A percentile compares a stretch with the other conserved stretches of the same genome.
phyloP scores from a whole-genome alignment of 2,797 vertebrate genomes.

The Danio choprae region DNA sequence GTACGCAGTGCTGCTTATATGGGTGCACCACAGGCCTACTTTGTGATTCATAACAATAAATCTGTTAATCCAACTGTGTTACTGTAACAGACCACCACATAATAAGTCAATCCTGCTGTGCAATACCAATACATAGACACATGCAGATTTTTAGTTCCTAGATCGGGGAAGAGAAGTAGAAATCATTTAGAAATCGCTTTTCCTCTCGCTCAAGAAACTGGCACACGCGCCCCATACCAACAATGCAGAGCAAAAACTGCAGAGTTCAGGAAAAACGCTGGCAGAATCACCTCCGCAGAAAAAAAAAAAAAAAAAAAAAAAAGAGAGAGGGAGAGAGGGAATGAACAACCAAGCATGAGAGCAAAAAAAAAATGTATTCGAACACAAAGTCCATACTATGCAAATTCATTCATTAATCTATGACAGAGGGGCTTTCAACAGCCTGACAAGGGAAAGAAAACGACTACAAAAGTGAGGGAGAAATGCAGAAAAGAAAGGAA shows the following conservation, averaged over 20 bases:
- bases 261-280: constrained; percentile 64
- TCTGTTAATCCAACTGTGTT: constrained; percentile 10
- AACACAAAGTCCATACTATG: constrained; percentile 75
- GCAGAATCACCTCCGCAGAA: constrained; percentile 37
- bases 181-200: neutral
- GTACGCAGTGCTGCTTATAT: neutral
- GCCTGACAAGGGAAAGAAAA: constrained; percentile 41
- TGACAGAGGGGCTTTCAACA: constrained; percentile 75
- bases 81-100: constrained; percentile 26
- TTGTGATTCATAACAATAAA: constrained; percentile 10
- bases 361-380: constrained; percentile 7
- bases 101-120: constrained; percentile 20
- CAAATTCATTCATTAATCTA: constrained; percentile 80
- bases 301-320: neutral
- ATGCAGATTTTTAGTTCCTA: neutral
- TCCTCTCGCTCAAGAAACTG: neutral
- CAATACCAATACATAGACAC: neutral
- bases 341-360: neutral
- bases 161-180: constrained; percentile 8
- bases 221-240: neutral
- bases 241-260: constrained; percentile 63
- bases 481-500: constrained; percentile 26
- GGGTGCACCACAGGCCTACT: neutral
- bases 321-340: neutral
- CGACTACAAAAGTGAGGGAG: constrained; percentile 26